Evolutionary conservation across 2,888 invertebrate genomes (phyloP).

Genomic region (Epirrita christyi): DNA sequence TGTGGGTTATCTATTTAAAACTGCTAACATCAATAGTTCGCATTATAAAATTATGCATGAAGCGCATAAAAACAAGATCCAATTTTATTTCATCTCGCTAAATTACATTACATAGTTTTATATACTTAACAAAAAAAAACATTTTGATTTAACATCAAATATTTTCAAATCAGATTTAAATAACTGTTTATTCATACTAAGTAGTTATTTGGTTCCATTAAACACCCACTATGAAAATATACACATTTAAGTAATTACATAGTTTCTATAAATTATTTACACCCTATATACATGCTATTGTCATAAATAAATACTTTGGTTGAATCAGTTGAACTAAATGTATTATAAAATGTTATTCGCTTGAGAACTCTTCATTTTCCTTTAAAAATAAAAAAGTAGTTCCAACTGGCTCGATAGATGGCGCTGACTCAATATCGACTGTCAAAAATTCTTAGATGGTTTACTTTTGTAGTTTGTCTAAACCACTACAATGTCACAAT

Average conservation of each 20-base stretch:
- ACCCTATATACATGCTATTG: conserved; percentile 64
- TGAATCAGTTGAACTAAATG: too few species aligned
- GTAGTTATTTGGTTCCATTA: conserved; percentile 80
- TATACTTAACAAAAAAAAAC: too few species aligned
- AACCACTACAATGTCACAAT: too few species aligned
- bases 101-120: conserved; percentile 48
- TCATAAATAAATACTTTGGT: conserved; percentile 40
- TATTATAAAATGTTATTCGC: too few species aligned
- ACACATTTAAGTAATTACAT: conserved; percentile 63
- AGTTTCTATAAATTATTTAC: conserved; percentile 60
- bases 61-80: conserved; percentile 9
- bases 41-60: conserved; percentile 9
- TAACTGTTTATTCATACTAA: conserved; percentile 42
- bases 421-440: too few species aligned
- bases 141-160: too few species aligned
- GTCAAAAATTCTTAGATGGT: too few species aligned
- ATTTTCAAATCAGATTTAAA: conserved; percentile 38
- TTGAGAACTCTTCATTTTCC: too few species aligned
- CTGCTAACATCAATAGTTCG: conserved; percentile 12
- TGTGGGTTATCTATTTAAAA: conserved; percentile 18
- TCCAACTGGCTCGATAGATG: too few species aligned
- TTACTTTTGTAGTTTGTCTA: too few species aligned
- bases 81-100: conserved; percentile 42
- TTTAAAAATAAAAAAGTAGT: too few species aligned
- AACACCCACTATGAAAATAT: conserved; percentile 83